A percentile compares a stretch with the other conserved stretches of the same genome.
Conservation (phyloP, 1,140 invertebrate species). For the Drosophila nigromelanica region DNA sequence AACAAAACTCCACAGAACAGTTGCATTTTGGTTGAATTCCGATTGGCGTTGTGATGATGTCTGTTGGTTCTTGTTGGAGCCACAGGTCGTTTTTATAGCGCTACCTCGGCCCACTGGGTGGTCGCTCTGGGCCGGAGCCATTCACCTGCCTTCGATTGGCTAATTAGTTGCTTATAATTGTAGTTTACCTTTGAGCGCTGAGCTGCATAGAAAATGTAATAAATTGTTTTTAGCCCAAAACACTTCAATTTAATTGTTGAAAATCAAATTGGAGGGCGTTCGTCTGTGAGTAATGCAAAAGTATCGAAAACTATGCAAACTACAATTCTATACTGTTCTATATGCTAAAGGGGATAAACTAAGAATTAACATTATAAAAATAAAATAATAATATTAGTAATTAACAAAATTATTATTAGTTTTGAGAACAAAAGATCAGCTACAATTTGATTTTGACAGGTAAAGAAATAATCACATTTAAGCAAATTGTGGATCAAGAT, state of each 20-base stretch:
- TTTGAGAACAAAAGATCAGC: no score
- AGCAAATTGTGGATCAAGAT: no score
- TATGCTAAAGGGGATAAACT: no score
- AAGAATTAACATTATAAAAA: no score
- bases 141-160: slow-evolving; percentile 64
- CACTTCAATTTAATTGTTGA: slow-evolving; percentile 44
- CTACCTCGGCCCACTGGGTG: slow-evolving; percentile 28
- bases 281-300: neutral
- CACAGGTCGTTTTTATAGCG: slow-evolving; percentile 55
- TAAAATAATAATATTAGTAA: no score
- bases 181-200: slow-evolving; percentile 47
- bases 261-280: slow-evolving; percentile 43
- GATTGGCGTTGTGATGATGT: slow-evolving; percentile 39
- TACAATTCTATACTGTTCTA: neutral
- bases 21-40: slow-evolving; percentile 50
- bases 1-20: slow-evolving; percentile 45
- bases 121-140: slow-evolving; percentile 50
- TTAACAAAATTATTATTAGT: no score
- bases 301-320: neutral
- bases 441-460: no score
- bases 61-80: slow-evolving; percentile 56
- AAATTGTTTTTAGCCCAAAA: slow-evolving; percentile 29
- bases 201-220: slow-evolving; percentile 53
- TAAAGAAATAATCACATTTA: no score
- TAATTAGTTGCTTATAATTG: slow-evolving; percentile 63